phyloP scores from a whole-genome alignment of 1,140 invertebrate genomes.

The Apis cerana region DNA sequence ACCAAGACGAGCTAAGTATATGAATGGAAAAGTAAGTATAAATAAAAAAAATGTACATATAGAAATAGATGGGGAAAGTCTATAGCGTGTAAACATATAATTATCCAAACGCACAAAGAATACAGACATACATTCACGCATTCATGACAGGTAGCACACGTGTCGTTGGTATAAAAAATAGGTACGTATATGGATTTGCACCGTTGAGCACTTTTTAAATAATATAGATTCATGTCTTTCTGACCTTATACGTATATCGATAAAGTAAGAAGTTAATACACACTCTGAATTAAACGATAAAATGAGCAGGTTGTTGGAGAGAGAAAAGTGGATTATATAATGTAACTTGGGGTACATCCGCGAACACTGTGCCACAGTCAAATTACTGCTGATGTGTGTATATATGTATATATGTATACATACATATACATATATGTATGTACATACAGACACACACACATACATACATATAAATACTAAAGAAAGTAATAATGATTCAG shows the following conservation, averaged over 20 bases:
- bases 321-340: constrained; percentile 53
- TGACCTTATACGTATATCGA: constrained; percentile 43
- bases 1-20: too few relatives aligned
- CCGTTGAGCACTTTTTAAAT: constrained; percentile 11
- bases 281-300: constrained; percentile 58
- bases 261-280: constrained; percentile 66
- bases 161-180: constrained; percentile 4
- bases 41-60: not conserved
- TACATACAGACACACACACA: constrained; percentile 19
- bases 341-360: constrained; percentile 61
- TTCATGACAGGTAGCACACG: constrained; percentile 7
- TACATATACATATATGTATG: constrained; percentile 35
- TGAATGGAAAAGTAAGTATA: not conserved
- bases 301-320: constrained; percentile 47
- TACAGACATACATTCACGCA: constrained; percentile 38
- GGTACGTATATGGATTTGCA: not conserved
- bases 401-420: constrained; percentile 22
- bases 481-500: constrained; percentile 71
- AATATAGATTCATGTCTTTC: constrained; percentile 19
- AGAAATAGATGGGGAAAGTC: not conserved
- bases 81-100: constrained; percentile 11
- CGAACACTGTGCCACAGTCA: constrained; percentile 85
- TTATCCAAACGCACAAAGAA: constrained; percentile 23
- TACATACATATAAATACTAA: constrained; percentile 57
- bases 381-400: constrained; percentile 79